These are phyloP conservation scores for Probosciger aterrimus DNA, from an alignment of 2,113 vertebrate genomes.

Conservation along the genomic window DNA sequence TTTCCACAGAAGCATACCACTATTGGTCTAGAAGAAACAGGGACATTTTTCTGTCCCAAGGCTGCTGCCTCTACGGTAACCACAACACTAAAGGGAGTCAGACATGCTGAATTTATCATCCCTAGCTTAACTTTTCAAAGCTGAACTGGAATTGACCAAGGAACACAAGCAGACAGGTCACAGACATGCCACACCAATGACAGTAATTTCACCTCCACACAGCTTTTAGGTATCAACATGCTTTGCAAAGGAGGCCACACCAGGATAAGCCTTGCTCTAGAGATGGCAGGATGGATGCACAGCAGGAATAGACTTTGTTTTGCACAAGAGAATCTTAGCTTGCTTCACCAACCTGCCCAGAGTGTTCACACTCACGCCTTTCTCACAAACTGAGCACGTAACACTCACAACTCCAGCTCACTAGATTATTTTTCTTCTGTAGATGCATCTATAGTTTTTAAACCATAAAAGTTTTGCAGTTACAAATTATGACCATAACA, in stretches of 20 bases:
- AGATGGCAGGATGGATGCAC: neutral
- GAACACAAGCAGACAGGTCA: rapidly evolving
- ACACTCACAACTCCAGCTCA: neutral
- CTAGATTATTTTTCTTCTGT: neutral
- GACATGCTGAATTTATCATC: neutral
- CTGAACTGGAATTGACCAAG: neutral
- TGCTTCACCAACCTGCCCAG: neutral
- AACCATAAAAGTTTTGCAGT: neutral
- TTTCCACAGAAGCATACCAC: neutral
- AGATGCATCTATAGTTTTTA: neutral
- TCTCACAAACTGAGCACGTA: rapidly evolving
- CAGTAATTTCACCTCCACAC: neutral
- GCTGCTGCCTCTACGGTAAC: neutral
- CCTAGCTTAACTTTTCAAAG: neutral
- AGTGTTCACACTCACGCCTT: neutral
- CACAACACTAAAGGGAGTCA: neutral
- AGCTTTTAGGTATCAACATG: neutral
- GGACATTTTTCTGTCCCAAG: neutral
- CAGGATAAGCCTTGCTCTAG: neutral
- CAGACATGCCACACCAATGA: neutral
- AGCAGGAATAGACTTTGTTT: neutral
- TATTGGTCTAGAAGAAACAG: neutral
- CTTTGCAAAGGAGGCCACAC: neutral
- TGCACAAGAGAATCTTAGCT: neutral
- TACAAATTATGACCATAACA: neutral